Conservation (phyloP, 2,888 invertebrate genomes). For the Yponomeuta cagnagella region DNA sequence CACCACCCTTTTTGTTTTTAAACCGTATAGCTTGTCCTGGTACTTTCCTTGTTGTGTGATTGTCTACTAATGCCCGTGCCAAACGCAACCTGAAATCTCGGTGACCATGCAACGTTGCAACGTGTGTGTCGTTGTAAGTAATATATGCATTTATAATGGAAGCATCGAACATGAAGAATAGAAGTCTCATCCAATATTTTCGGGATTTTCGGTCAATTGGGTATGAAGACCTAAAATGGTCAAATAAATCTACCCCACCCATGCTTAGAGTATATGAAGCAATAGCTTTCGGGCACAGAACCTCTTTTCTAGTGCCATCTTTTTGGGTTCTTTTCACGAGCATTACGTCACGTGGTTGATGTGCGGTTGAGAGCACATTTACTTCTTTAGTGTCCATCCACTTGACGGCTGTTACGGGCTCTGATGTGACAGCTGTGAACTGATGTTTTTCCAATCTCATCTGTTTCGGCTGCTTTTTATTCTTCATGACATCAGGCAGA, state of each 20-base stretch:
- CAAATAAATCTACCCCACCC: slow-evolving; percentile 37
- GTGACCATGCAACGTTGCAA: slow-evolving; percentile 13
- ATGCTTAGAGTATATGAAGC: slow-evolving; percentile 32
- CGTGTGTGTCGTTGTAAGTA: slow-evolving; percentile 23
- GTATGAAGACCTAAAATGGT: slow-evolving; percentile 35
- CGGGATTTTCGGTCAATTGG: slow-evolving; percentile 31
- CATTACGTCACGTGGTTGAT: slow-evolving; percentile 24
- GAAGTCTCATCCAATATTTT: slow-evolving; percentile 34
- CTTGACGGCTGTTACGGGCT: slow-evolving; percentile 22
- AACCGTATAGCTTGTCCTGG: slow-evolving; percentile 15
- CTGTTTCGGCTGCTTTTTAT: slow-evolving; percentile 25
- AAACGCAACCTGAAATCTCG: slow-evolving; percentile 18
- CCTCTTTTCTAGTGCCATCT: slow-evolving; percentile 31
- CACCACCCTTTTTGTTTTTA: slow-evolving; percentile 22
- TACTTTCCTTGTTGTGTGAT: slow-evolving; percentile 15
- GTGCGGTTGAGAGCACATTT: slow-evolving; percentile 27
- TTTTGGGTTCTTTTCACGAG: slow-evolving; percentile 32
- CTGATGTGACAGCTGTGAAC: slow-evolving; percentile 29
- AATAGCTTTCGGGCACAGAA: slow-evolving; percentile 34
- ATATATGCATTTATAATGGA: slow-evolving; percentile 19
- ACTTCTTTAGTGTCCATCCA: slow-evolving; percentile 26
- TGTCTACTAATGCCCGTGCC: slow-evolving; percentile 17
- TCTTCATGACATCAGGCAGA: slow-evolving; percentile 27
- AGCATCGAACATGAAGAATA: slow-evolving; percentile 26
- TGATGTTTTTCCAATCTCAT: slow-evolving; percentile 29